A percentile compares a stretch with the other conserved stretches of the same genome.
Evolutionary conservation across 2,797 vertebrate species (phyloP).

Genomic region (Sarcoramphus papa): DNA sequence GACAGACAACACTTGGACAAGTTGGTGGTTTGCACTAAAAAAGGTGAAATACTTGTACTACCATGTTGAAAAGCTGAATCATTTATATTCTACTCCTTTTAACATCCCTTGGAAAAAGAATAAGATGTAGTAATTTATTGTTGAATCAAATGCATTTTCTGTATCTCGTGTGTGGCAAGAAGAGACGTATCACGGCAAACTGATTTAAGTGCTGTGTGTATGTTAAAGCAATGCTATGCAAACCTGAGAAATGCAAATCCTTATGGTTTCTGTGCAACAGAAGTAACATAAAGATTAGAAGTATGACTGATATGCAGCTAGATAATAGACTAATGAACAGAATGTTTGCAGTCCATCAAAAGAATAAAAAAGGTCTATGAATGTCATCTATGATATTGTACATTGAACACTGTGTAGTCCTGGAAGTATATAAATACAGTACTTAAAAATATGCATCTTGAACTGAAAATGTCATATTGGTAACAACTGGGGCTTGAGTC

Average conservation of each 20-base stretch:
- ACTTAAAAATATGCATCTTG: background rate
- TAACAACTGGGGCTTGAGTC: background rate
- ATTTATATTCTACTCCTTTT: background rate
- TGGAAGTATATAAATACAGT: background rate
- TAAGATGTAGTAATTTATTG: background rate
- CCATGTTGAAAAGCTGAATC: background rate
- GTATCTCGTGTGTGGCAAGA: background rate
- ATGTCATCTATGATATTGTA: background rate
- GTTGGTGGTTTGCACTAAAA: background rate
- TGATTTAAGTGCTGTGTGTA: background rate
- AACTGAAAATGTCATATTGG: background rate
- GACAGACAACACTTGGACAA: background rate
- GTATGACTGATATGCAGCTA: background rate
- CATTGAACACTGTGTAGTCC: background rate
- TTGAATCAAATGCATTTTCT: background rate
- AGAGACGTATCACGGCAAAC: background rate
- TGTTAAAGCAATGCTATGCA: background rate
- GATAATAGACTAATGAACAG: background rate
- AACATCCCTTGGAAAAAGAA: background rate
- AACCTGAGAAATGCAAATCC: background rate
- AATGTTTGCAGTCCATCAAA: background rate
- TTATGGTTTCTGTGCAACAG: background rate
- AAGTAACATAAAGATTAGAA: background rate
- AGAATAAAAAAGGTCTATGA: background rate
- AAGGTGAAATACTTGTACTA: background rate